Base-by-base conservation (phyloP, 2,888 invertebrate genomes). In the Atethmia centrago region DNA sequence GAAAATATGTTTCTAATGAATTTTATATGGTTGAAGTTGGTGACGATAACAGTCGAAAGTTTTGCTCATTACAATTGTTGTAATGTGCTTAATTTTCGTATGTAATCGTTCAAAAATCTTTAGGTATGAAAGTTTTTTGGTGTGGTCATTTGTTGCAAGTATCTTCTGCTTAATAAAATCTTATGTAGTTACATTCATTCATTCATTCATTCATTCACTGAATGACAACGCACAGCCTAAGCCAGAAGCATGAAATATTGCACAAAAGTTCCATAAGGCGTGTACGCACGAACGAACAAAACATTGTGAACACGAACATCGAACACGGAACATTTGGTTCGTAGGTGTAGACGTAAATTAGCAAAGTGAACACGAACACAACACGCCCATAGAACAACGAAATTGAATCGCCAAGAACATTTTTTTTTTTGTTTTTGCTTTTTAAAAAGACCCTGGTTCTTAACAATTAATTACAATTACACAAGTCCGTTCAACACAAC, bases 1-100 rank as follows among this genome's bases (percentile, higher is more conserved):
- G 12, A 56, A 74, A 56, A 53, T 75, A 14, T 61, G 8, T 75
- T n/a, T n/a, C n/a, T n/a, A 42, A 71, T 71, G 42, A n/a, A 42
- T 36, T 61, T n/a, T 42, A 19, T 25, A 47, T 49, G 47, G 25
- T n/a, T 21, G 19, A 28, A 62, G 31, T 55, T 76, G 19, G 25
- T 14, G 14, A 47, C 16, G 42, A 14, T 58, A 14, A 2, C 4
- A n/a, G 51, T 77, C 10, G 10, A 31, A 63, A n/a, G 1, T 49
- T 75, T 12, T 31, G 7, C 10, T 65, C 0, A 1, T 74, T 49
- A 25, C 21, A 10, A 31, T 3, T 31, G 2, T 31, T 42, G 19
- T 53, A 55, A 36, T 53, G 31, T 49, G 12, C 47, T 12, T 36
- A 14, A 14, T 28, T 64, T 49, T 21, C 9, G 14, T 9, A 16